A percentile compares a stretch with the other conserved stretches of the same genome.
Evolutionary conservation across 2,797 vertebrate species (phyloP).

Genomic region (Fundulus diaphanus): DNA sequence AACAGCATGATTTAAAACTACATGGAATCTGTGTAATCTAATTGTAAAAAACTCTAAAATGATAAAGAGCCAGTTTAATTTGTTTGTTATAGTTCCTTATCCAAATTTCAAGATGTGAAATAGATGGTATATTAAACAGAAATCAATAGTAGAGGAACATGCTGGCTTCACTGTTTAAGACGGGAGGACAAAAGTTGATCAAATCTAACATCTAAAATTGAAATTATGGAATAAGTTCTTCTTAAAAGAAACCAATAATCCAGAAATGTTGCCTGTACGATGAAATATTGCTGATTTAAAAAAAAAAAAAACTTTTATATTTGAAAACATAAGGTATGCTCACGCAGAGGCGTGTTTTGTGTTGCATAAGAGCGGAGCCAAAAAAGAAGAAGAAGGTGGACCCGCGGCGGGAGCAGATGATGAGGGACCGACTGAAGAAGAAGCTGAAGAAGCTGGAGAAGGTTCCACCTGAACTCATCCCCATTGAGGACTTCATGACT

Average conservation of each 20-base stretch:
- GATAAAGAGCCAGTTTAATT: background rate
- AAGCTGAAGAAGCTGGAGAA: conserved; percentile 90
- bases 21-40: background rate
- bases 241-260: background rate
- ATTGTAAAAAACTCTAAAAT: background rate
- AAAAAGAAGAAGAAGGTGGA: conserved; percentile 94
- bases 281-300: background rate
- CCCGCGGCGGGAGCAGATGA: conserved; percentile 84
- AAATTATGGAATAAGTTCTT: background rate
- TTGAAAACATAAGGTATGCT: no score
- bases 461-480: conserved; percentile 88
- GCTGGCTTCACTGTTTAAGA: background rate
- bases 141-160: background rate
- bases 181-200: background rate
- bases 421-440: conserved; percentile 89
- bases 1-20: background rate
- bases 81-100: background rate
- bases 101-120: background rate
- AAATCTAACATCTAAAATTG: background rate
- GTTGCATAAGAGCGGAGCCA: conserved; percentile 86
- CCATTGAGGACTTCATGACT: conserved; percentile 90
- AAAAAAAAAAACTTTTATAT: no score
- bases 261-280: background rate
- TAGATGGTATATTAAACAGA: background rate
- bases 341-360: conserved; percentile 26